Base-by-base conservation (phyloP, 2,113 vertebrate species). In the Mus spicilegus region DNA sequence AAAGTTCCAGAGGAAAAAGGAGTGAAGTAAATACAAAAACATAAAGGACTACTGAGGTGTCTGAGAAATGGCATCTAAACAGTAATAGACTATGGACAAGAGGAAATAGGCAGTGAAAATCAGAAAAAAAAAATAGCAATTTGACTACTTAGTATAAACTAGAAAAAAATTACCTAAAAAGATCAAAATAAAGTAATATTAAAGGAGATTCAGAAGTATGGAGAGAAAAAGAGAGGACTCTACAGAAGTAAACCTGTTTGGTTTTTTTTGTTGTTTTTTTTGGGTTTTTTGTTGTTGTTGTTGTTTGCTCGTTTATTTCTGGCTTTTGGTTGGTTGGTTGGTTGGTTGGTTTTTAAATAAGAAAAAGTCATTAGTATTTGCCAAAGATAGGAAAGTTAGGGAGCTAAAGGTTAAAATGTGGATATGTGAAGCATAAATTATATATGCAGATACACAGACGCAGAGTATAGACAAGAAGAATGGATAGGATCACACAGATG, bases 81-180 rank as follows among this genome's bases (percentile, higher is more conserved):
- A 0, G 65, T 17, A 49, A 22, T 4, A 95, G 7, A 19, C 33
- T 26, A 13, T 30, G n/a, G 72, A 77, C 7, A 93, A 26, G 84
- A 42, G 24, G 1, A n/a, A 89, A 67, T 1, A 72, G 9, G 1
- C 30, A 78, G 78, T 61, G 6, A 8, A 84, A 84, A 90, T 76
- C 30, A 94, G 89, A 33, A 86, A 89, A 87, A 92, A 6, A 42
- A 42, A 42, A 42, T 24, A 49, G 65, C 76, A 67, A 76, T 91
- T 4, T 33, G 19, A 56, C 63, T 72, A 67, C 2, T n/a, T 94
- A 84, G 12, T 67, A 51, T 39, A 85, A 78, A 61, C 63, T 1
- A 63, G 19, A 89, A 93, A 92, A 91, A 26, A 84, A 91, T 87
- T 84, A n/a, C 82, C 4, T 92, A 89, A 97, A 89, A 76, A 86